These are phyloP conservation scores for Cerastoderma edule DNA, from an alignment of 2,888 invertebrate species.

Conservation along the genomic window DNA sequence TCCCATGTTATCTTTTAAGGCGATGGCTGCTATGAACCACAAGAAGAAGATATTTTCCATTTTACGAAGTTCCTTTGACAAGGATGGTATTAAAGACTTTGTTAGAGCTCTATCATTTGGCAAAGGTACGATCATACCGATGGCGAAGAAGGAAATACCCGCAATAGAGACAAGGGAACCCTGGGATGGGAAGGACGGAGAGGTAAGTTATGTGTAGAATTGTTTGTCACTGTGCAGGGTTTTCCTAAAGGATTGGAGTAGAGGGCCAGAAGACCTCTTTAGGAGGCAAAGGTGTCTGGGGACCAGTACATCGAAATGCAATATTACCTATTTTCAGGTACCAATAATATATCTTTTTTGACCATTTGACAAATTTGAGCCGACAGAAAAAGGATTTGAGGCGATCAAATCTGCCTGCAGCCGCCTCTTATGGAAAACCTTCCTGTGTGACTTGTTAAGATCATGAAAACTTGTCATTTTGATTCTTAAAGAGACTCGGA, in stretches of 20 bases:
- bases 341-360: no score
- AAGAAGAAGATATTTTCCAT: slow-evolving; percentile 98
- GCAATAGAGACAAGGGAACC: slow-evolving; percentile 88
- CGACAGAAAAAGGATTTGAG: no score
- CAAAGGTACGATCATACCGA: slow-evolving; percentile 94
- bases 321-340: no score
- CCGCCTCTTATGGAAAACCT: no score
- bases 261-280: no score
- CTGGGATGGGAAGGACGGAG: slow-evolving; percentile 98
- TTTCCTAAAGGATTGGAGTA: background rate
- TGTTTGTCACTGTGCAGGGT: background rate
- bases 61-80: slow-evolving; percentile 96
- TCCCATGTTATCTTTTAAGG: slow-evolving; percentile 85
- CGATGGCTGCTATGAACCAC: slow-evolving; percentile 97
- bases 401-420: no score
- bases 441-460: no score
- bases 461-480: no score
- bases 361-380: no score
- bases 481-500: background rate
- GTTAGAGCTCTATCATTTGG: slow-evolving; percentile 96
- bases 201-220: slow-evolving; percentile 81
- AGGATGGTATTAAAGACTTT: slow-evolving; percentile 97
- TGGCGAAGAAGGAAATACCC: slow-evolving; percentile 87
- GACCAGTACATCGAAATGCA: no score
- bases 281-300: no score